phyloP scores from a whole-genome alignment of 2,888 invertebrate species.

The Meteorus cinctellus region DNA sequence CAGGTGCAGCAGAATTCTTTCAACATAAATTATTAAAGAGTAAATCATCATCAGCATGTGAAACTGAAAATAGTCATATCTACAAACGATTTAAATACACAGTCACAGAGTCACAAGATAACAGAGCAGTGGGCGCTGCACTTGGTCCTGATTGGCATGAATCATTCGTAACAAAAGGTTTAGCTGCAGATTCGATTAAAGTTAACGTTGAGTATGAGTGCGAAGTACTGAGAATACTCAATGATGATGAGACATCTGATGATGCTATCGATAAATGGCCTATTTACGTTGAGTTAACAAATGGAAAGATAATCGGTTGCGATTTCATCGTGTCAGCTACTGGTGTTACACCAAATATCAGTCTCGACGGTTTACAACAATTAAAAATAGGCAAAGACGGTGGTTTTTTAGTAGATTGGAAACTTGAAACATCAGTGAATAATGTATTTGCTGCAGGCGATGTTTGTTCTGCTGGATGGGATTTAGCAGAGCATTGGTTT shows the following conservation, averaged over 20 bases:
- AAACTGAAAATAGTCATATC: conserved; percentile 25
- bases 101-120: conserved; percentile 74
- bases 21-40: conserved; percentile 74
- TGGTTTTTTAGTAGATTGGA: conserved; percentile 89
- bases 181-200: conserved; percentile 72
- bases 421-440: conserved; percentile 85
- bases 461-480: conserved; percentile 90
- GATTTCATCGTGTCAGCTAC: conserved; percentile 97
- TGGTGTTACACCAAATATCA: conserved; percentile 86
- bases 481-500: conserved; percentile 87
- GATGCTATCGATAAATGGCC: conserved; percentile 76
- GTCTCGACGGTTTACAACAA: conserved; percentile 76
- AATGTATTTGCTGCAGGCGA: conserved; percentile 97
- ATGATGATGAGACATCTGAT: conserved; percentile 76
- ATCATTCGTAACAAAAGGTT: conserved; percentile 78
- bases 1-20: conserved; percentile 96
- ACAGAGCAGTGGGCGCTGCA: conserved; percentile 84
- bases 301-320: conserved; percentile 82
- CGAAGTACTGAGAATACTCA: conserved; percentile 77
- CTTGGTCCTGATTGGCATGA: conserved; percentile 98
- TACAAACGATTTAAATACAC: conserved; percentile 82
- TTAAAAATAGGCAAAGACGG: conserved; percentile 80
- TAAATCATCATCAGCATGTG: neutral
- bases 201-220: conserved; percentile 73
- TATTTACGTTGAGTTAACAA: conserved; percentile 83